These are phyloP conservation scores for Ametastegia equiseti DNA, from an alignment of 2,888 invertebrate genomes.

Conservation along the genomic window DNA sequence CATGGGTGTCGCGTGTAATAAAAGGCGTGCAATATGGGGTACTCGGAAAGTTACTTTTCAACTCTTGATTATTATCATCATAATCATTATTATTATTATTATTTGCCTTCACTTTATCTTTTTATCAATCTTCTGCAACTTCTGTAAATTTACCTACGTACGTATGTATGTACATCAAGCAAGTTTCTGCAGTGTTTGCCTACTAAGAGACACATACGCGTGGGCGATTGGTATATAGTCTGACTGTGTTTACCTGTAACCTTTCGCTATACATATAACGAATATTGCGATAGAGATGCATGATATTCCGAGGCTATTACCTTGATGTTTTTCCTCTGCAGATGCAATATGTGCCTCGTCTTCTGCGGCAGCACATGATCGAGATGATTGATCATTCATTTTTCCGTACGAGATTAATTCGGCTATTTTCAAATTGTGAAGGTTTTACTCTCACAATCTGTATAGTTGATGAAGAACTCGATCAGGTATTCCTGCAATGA, in stretches of 20 bases:
- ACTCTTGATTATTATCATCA: not conserved
- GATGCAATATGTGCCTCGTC: not conserved
- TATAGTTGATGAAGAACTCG: not conserved
- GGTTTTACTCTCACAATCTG: not conserved
- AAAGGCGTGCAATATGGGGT: too few species aligned
- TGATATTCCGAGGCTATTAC: not conserved
- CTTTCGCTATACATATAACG: too few species aligned
- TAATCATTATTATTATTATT: conserved; percentile 8
- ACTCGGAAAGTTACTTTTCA: not conserved
- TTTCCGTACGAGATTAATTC: not conserved
- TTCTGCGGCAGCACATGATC: not conserved
- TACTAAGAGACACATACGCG: not conserved
- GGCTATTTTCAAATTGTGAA: not conserved
- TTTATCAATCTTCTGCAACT: not conserved
- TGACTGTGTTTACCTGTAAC: not conserved
- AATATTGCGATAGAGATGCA: not conserved
- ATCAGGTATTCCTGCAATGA: not conserved
- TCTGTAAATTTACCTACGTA: conserved; percentile 19
- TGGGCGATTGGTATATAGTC: not conserved
- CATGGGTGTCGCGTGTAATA: too few species aligned
- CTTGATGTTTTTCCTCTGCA: not conserved
- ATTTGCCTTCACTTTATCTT: conserved; percentile 1
- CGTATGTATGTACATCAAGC: too few species aligned
- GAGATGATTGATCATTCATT: not conserved
- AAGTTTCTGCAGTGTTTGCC: too few species aligned